Evolutionary conservation across 2,797 vertebrate species (phyloP), one percentile per base, ranked within the genome.

Genomic region (Saxicola maurus): DNA sequence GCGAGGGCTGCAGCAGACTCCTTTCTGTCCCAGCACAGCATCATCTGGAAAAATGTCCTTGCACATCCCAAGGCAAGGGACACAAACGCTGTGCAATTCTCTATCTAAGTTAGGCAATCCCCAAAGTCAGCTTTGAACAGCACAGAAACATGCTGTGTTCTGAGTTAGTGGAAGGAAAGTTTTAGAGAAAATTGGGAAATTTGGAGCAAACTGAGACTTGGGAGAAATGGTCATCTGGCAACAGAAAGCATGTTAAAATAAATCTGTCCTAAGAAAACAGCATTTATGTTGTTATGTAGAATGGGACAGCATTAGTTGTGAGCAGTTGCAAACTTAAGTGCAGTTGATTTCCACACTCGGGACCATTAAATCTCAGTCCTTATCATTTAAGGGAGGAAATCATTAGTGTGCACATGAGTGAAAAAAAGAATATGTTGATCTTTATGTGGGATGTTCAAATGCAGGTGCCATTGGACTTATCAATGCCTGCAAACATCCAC

Each of bases 141-240:
- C 43, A 49, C 28, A 90, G 81, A 78, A 72, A 62, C 67, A 76
- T 81, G 87, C 77, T 75, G 72, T 64, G 79, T 49, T 89, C 71
- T 52, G 31, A 89, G 55, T 82, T 79, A 60, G 53, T 87, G 60
- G 82, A 89, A 80, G 68, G 82, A 89, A 82, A 94, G 59, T 77
- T 89, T 86, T 53, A 71, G 53, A 82, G 49, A 92, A 90, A 90
- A 91, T 17, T 80, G 61, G 67, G 92, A 93, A 90, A 94, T 75
- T 52, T 53, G n/a, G 51, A 86, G 38, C 65, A 91, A 92, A 75
- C 13, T 43, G 71, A 84, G 60, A 45, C 59, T 82, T 79, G 43
- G 48, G 55, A 84, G 55, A 62, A 83, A 72, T 4, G 16, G n/a
- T 53, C 6, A 1, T 20, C 67, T 87, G 55, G 61, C 0, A 1